Percentiles rank a stretch among this genome's conserved stretches.
Evolutionary conservation across 2,797 vertebrate genomes (phyloP).

Genomic region (Sitta carolinensis): DNA sequence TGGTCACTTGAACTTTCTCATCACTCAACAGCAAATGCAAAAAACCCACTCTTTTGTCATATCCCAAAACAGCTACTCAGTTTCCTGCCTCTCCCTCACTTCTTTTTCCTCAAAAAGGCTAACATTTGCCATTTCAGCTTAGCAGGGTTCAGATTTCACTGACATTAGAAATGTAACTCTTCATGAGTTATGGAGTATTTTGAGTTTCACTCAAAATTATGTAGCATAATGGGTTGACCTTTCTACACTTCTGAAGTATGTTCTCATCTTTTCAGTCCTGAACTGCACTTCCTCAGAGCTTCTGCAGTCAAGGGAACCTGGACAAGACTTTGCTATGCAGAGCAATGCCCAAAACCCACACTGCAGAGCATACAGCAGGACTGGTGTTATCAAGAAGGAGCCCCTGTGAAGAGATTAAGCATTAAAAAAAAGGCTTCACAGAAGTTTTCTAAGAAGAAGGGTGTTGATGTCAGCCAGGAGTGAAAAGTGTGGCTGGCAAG

Average conservation of each 20-base stretch:
- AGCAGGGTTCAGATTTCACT: neutral
- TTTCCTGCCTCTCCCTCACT: neutral
- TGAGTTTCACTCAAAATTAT: neutral
- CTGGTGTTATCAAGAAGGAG: no score
- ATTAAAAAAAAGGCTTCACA: neutral
- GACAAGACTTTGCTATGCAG: neutral
- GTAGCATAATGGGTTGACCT: neutral
- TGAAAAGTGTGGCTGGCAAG: neutral
- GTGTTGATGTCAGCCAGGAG: neutral
- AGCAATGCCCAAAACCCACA: neutral
- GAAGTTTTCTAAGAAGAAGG: neutral
- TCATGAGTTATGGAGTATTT: neutral
- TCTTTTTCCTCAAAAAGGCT: neutral
- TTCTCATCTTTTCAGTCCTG: neutral
- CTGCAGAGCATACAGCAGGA: fast-evolving
- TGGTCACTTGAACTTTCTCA: neutral
- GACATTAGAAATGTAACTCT: neutral
- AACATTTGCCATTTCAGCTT: neutral
- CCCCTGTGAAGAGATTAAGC: neutral
- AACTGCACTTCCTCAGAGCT: neutral
- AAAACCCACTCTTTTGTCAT: neutral
- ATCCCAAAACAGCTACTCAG: neutral
- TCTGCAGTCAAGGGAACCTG: neutral
- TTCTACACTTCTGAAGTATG: neutral
- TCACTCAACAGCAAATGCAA: neutral